Evolutionary conservation across 2,113 vertebrate species (phyloP).

Genomic region (Trematomus loennbergii): DNA sequence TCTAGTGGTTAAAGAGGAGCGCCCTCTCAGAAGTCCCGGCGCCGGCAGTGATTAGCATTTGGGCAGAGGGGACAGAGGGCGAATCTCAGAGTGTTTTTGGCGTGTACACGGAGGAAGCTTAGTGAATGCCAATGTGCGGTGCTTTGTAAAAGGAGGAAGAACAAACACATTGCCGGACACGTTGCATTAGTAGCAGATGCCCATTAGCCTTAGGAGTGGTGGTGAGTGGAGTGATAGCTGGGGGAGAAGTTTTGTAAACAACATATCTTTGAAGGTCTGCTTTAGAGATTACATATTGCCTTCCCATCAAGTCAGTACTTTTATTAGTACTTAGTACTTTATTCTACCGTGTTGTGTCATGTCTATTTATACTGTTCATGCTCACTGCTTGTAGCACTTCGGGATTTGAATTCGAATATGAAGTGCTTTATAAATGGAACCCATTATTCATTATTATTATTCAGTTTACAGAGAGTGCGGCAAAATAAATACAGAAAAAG

Average conservation of each 20-base stretch:
- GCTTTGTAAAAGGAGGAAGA: slow-evolving; percentile 59
- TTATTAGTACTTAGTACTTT: no score
- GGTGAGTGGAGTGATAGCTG: slow-evolving; percentile 28
- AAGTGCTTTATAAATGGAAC: no score
- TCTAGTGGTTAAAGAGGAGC: slow-evolving; percentile 69
- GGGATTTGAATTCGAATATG: no score
- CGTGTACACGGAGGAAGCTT: slow-evolving; percentile 48
- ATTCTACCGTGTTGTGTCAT: no score
- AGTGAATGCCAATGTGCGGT: slow-evolving; percentile 63
- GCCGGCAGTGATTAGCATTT: slow-evolving; percentile 76
- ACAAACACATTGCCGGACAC: slow-evolving; percentile 66
- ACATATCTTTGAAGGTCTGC: background rate
- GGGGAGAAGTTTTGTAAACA: slow-evolving; percentile 3
- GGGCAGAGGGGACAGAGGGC: slow-evolving; percentile 61
- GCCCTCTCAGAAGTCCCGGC: slow-evolving; percentile 61
- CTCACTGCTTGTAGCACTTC: no score
- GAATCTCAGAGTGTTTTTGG: slow-evolving; percentile 71
- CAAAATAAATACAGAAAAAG: background rate
- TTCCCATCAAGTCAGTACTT: background rate
- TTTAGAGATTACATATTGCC: background rate
- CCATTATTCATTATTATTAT: no score
- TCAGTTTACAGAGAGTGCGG: background rate
- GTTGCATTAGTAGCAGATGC: slow-evolving; percentile 65
- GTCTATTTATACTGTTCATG: no score
- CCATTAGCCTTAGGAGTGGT: slow-evolving; percentile 46